These are phyloP conservation scores for Phyllopteryx taeniolatus DNA, from an alignment of 2,113 vertebrate genomes.

Conservation along the genomic window DNA sequence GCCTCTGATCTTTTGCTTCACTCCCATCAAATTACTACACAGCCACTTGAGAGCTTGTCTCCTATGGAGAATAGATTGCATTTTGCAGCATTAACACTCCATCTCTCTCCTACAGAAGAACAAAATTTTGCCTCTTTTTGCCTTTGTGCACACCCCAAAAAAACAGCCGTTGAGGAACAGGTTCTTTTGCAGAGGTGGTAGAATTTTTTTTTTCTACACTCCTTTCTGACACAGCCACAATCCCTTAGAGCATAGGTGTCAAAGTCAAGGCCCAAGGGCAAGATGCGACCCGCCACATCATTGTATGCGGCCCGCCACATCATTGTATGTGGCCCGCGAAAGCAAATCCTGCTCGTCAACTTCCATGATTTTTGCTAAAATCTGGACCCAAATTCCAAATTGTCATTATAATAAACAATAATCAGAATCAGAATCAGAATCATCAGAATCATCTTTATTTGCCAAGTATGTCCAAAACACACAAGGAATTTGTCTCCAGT, in stretches of 20 bases:
- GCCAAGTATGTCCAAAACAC: too few species aligned
- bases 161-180: constrained; percentile 19
- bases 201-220: constrained; percentile 20
- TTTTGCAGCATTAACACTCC: neutral
- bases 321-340: too few species aligned
- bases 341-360: too few species aligned
- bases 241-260: constrained; percentile 20
- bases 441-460: too few species aligned
- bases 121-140: constrained; percentile 15
- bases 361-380: too few species aligned
- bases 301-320: too few species aligned
- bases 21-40: constrained; percentile 1
- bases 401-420: too few species aligned
- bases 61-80: constrained; percentile 2
- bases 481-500: too few species aligned
- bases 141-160: constrained; percentile 10
- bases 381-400: too few species aligned
- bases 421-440: too few species aligned
- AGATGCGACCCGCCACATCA: too few species aligned
- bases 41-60: neutral
- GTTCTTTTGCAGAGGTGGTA: constrained; percentile 24
- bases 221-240: constrained; percentile 25
- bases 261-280: too few species aligned
- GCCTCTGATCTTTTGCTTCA: constrained; percentile 8
- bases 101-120: neutral